Conservation (phyloP, 2,113 vertebrate species). For the Microcebus jonahi region DNA sequence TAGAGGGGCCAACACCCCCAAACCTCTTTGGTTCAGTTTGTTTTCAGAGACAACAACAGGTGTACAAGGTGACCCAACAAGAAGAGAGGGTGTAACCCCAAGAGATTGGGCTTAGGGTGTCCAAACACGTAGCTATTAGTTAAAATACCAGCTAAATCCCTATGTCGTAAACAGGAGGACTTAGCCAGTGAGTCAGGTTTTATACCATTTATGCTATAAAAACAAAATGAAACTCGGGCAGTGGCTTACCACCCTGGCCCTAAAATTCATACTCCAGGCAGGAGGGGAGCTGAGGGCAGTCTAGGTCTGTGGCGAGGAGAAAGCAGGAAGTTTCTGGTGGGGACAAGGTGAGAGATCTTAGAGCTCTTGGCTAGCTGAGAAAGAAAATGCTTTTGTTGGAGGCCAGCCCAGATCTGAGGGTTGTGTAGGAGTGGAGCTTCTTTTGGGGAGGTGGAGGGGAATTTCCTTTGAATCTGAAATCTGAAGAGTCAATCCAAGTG, state of each 20-base stretch:
- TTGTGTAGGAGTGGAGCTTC: conserved; percentile 29
- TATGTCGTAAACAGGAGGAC: conserved; percentile 83
- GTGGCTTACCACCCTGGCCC: conserved; percentile 15
- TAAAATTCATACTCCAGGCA: background rate
- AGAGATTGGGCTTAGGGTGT: conserved; percentile 79
- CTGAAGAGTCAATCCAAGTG: background rate
- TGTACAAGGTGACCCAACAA: conserved; percentile 81
- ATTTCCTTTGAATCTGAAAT: conserved; percentile 67
- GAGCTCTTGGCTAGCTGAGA: background rate
- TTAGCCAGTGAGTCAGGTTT: conserved; percentile 81
- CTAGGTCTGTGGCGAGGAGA: background rate
- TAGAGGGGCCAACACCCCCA: conserved; percentile 18
- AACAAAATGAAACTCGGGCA: conserved; percentile 74
- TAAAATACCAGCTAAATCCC: conserved; percentile 85
- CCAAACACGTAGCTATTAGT: conserved; percentile 85
- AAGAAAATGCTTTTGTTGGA: conserved; percentile 43
- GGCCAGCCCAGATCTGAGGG: conserved; percentile 15
- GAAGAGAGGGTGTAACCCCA: conserved; percentile 82
- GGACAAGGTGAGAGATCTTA: background rate
- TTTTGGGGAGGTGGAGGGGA: conserved; percentile 31
- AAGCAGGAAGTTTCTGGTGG: background rate
- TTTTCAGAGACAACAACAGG: conserved; percentile 81
- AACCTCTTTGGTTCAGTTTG: conserved; percentile 64
- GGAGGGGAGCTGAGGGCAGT: background rate
- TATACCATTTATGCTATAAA: conserved; percentile 72